Conservation (phyloP, 2,888 invertebrate genomes). For the Habrosyne pyritoides region DNA sequence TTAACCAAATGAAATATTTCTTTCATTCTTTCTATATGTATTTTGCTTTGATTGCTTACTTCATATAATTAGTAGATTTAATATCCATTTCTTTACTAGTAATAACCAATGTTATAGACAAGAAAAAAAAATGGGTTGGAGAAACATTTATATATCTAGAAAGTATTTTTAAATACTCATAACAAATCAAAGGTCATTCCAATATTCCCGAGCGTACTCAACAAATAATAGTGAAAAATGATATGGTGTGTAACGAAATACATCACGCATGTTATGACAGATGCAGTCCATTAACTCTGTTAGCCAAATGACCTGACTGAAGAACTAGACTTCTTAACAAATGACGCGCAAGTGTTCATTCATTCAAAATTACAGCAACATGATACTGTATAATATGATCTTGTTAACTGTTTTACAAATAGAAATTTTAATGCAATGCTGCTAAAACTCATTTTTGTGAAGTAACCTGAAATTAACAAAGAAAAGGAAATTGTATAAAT, state of each 20-base stretch:
- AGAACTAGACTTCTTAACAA: slow-evolving; percentile 66
- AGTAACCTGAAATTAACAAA: no score
- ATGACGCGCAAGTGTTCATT: slow-evolving; percentile 61
- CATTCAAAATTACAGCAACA: not conserved
- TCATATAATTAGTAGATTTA: not conserved
- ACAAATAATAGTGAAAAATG: slow-evolving; percentile 22
- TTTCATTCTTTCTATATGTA: no score
- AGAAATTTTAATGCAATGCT: not conserved
- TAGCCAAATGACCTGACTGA: slow-evolving; percentile 70
- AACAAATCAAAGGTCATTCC: slow-evolving; percentile 29
- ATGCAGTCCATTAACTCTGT: slow-evolving; percentile 55
- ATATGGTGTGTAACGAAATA: slow-evolving; percentile 35
- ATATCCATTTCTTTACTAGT: slow-evolving; percentile 5
- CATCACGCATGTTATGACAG: slow-evolving; percentile 69
- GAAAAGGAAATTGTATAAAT: no score
- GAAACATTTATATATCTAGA: not conserved
- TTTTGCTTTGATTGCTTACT: no score
- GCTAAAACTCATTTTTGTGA: no score
- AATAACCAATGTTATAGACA: not conserved
- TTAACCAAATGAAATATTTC: no score
- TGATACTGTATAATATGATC: not conserved
- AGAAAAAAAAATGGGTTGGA: not conserved
- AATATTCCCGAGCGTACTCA: slow-evolving; percentile 37
- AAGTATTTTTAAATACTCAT: slow-evolving; percentile 8
- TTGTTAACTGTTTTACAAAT: not conserved